phyloP scores from a whole-genome alignment of 2,113 vertebrate species.

The Tricholaema leucomelas region DNA sequence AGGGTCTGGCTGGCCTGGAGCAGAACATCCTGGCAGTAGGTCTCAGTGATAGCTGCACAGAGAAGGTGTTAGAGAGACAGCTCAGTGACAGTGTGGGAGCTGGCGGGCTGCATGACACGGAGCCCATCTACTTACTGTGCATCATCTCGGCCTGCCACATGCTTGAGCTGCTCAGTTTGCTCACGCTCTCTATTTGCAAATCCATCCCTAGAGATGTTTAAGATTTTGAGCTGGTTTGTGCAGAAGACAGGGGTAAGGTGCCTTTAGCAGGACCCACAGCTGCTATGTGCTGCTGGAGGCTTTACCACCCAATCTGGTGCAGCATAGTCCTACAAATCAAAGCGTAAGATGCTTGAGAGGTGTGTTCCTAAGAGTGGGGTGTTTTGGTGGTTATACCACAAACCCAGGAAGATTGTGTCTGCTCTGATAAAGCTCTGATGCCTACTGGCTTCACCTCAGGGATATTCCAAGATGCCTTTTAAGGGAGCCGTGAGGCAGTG shows the following conservation, averaged over 20 bases:
- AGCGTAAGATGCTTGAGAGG: background rate
- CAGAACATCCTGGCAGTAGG: background rate
- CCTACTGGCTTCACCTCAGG: background rate
- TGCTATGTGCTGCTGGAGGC: background rate
- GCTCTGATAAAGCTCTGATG: background rate
- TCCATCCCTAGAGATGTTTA: background rate
- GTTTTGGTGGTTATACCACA: background rate
- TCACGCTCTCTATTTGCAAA: too few relatives aligned
- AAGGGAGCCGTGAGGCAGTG: background rate
- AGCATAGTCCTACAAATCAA: background rate
- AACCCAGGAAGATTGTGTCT: background rate
- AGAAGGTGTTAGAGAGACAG: background rate
- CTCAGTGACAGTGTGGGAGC: background rate
- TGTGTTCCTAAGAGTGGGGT: background rate
- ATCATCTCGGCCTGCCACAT: background rate
- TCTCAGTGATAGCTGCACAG: background rate
- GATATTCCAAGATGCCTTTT: background rate
- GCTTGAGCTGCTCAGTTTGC: background rate
- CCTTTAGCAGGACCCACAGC: rapidly evolving
- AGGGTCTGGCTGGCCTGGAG: background rate
- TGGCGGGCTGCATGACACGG: background rate
- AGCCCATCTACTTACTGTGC: background rate
- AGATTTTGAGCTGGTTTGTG: background rate
- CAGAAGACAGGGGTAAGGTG: background rate
- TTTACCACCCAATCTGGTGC: background rate